Evolutionary conservation across 2,797 vertebrate genomes (phyloP).

Genomic region (Cuniculus paca): DNA sequence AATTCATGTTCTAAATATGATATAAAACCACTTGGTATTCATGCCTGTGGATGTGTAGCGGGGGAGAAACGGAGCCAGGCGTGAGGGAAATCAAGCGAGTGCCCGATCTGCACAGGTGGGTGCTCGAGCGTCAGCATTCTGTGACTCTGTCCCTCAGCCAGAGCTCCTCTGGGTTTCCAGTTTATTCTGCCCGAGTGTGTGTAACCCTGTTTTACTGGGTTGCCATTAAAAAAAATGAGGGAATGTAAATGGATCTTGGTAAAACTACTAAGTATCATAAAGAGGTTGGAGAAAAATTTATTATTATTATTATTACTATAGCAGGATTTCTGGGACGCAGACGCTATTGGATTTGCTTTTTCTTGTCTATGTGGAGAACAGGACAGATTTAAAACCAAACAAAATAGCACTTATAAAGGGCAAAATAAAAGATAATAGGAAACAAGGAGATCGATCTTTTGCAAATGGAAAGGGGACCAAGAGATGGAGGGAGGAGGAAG

Average conservation of each 20-base stretch:
- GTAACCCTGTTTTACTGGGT: background rate
- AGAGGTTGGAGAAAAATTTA: background rate
- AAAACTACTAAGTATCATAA: background rate
- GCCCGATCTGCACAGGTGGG: background rate
- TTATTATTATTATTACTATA: background rate
- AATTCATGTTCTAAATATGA: conserved; percentile 81
- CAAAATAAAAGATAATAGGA: background rate
- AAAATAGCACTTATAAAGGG: background rate
- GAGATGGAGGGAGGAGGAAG: background rate
- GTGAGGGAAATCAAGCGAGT: background rate
- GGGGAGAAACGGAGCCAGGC: background rate
- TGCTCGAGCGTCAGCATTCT: background rate
- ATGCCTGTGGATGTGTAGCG: background rate
- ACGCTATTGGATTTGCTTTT: background rate
- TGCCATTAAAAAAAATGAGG: conserved; percentile 35
- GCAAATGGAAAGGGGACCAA: background rate
- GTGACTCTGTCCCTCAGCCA: background rate
- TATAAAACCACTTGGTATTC: conserved; percentile 76
- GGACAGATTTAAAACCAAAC: background rate
- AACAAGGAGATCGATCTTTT: background rate
- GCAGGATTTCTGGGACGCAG: conserved; percentile 17
- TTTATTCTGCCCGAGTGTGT: background rate
- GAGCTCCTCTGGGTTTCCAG: background rate
- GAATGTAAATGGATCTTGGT: conserved; percentile 4
- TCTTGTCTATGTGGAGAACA: background rate